These are phyloP conservation scores for Gnathonemus longibarbis DNA, from an alignment of 2,113 vertebrate species.

Conservation along the genomic window DNA sequence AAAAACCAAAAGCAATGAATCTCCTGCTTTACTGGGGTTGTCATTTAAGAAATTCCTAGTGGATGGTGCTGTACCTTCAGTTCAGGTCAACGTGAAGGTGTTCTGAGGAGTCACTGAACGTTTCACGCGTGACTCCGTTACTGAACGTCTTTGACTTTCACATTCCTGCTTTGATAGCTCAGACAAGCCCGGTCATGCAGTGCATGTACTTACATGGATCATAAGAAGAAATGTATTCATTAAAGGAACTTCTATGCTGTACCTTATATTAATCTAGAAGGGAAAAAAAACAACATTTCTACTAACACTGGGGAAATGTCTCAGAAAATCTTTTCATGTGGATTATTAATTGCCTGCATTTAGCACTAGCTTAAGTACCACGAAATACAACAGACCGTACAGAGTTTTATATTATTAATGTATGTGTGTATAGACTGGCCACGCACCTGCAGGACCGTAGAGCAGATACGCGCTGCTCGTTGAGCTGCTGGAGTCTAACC, in stretches of 20 bases:
- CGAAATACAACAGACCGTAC: not conserved
- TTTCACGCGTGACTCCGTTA: not conserved
- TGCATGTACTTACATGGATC: not conserved
- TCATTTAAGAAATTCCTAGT: conserved; percentile 1
- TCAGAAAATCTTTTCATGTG: not conserved
- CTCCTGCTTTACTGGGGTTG: not conserved
- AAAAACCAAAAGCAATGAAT: not conserved
- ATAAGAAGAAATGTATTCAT: not conserved
- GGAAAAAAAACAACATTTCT: not conserved
- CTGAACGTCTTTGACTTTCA: not conserved
- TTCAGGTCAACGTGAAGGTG: not conserved
- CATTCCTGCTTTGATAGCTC: not conserved
- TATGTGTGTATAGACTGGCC: not conserved
- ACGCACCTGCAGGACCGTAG: not conserved
- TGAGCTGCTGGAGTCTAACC: conserved; percentile 11
- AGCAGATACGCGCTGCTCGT: not conserved
- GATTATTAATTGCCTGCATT: not conserved
- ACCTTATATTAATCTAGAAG: not conserved
- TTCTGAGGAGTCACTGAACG: not conserved
- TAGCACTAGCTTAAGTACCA: not conserved
- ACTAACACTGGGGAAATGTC: too few relatives aligned
- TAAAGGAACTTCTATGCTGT: not conserved
- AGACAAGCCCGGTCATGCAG: not conserved
- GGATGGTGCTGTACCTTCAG: not conserved
- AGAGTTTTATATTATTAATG: not conserved